Evolutionary conservation across 2,797 vertebrate species (phyloP).

Genomic region (Harpagifer antarcticus): DNA sequence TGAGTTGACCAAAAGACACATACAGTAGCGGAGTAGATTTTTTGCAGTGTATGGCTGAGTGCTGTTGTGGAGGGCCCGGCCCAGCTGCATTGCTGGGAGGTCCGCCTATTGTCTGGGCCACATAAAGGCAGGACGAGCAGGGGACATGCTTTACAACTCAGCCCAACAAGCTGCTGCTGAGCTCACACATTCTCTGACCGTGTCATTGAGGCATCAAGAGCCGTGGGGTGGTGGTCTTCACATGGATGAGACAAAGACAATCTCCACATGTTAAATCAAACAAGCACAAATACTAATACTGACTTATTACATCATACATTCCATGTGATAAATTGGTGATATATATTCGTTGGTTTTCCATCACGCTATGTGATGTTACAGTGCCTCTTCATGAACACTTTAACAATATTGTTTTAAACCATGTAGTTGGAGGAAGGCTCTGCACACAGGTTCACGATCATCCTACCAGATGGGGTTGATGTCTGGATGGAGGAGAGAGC

Average conservation of each 20-base stretch:
- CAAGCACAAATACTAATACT: conserved; percentile 9
- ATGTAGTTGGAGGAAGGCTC: not conserved
- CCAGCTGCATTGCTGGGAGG: conserved; percentile 94
- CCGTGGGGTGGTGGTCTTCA: conserved; percentile 80
- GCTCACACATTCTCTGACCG: conserved; percentile 77
- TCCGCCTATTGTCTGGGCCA: conserved; percentile 88
- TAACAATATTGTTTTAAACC: conserved; percentile 30
- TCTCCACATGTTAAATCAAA: conserved; percentile 31
- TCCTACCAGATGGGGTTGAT: conserved; percentile 32
- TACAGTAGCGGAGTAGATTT: conserved; percentile 45
- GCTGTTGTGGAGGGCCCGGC: conserved; percentile 84
- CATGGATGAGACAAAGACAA: conserved; percentile 66
- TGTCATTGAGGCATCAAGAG: conserved; percentile 83
- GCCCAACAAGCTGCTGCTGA: conserved; percentile 82
- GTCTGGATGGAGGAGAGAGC: conserved; percentile 25
- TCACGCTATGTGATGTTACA: not conserved
- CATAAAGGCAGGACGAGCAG: conserved; percentile 85
- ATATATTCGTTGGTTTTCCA: not conserved
- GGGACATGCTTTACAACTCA: conserved; percentile 86
- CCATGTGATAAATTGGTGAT: not conserved
- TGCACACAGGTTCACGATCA: conserved; percentile 10
- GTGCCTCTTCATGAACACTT: conserved; percentile 9
- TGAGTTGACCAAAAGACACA: not conserved
- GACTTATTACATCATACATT: not conserved
- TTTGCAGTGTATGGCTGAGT: conserved; percentile 76